Base-by-base conservation (phyloP, 2,113 vertebrate species). In the Oceanodroma tethys region DNA sequence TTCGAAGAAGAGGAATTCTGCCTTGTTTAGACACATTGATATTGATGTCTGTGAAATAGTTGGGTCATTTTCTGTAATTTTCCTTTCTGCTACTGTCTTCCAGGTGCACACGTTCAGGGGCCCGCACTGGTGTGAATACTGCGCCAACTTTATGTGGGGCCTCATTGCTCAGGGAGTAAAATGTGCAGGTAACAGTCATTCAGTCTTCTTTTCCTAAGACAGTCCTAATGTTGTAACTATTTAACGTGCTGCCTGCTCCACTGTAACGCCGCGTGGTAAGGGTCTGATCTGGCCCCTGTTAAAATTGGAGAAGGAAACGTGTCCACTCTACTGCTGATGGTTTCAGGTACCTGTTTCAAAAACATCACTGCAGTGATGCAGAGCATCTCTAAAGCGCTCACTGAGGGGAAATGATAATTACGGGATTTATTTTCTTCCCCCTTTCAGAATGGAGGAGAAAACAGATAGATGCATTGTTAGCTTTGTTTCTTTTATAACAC, bases 141-240 rank as follows among this genome's bases (percentile, higher is more conserved):
- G 99, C 88, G 99, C 99, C 98, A 99, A 99, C 98, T 99, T 99
- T 96, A 99, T 99, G 99, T 99, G 99, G 99, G 99, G 99, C 79
- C 99, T 99, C 91, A 99, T 99, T 88, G 99, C 99, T 99, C 99
- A 99, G 98, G 99, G 99, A 97, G 99, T 99, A 91, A 99, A 99
- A 97, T 99, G 99, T 98, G 99, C 99, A 99, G 99, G 99, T 99
- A 98, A 98, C 93, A 81, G 67, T 94, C 36, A 10, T 72, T 88
- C 30, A 18, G 11, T 70, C n/a, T 45, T 81, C 65, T 62, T 67
- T 71, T 59, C 27, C 55, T 18, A 23, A n/a, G 62, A 26, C 56
- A 17, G 12, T 40, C n/a, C 48, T 73, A 10, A 5, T 48, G 79
- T 50, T 84, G 20, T 93, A 79, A n/a, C 43, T 56, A 2, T 70